phyloP scores from a whole-genome alignment of 2,888 invertebrate species.

The Megalurothrips usitatus region DNA sequence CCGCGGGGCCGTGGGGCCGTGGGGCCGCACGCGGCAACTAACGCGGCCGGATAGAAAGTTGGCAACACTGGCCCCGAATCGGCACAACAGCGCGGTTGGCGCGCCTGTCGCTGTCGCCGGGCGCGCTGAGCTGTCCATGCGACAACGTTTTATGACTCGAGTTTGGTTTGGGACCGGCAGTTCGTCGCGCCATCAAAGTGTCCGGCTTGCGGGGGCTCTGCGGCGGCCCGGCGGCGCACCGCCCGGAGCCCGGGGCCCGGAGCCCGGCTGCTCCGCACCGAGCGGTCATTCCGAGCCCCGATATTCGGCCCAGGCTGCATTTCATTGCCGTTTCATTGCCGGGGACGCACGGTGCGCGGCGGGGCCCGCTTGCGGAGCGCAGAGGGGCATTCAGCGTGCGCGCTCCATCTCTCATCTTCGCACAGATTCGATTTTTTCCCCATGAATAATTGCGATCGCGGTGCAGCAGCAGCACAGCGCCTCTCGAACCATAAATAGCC shows the following conservation, averaged over 20 bases:
- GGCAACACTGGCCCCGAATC: not conserved
- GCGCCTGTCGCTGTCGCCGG: not conserved
- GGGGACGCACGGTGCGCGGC: not conserved
- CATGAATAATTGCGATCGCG: constrained; percentile 21
- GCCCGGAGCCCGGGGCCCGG: no score
- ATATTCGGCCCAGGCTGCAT: constrained; percentile 9
- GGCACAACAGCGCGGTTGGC: not conserved
- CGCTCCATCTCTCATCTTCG: not conserved
- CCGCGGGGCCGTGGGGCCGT: not conserved
- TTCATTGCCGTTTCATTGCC: not conserved
- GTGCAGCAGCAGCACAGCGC: not conserved
- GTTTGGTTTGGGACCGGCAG: not conserved
- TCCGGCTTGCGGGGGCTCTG: not conserved
- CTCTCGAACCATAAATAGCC: constrained; percentile 6
- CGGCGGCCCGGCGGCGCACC: not conserved
- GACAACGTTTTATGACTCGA: not conserved
- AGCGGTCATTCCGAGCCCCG: not conserved
- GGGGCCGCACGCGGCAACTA: not conserved
- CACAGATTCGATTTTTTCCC: not conserved
- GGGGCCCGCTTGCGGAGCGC: not conserved
- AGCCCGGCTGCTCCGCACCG: no score
- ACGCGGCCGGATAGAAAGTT: not conserved
- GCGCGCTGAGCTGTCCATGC: not conserved
- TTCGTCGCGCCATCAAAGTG: constrained; percentile 4
- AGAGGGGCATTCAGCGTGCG: not conserved